phyloP scores from a whole-genome alignment of 2,888 invertebrate genomes.

The Macrosoma leucophasiata region DNA sequence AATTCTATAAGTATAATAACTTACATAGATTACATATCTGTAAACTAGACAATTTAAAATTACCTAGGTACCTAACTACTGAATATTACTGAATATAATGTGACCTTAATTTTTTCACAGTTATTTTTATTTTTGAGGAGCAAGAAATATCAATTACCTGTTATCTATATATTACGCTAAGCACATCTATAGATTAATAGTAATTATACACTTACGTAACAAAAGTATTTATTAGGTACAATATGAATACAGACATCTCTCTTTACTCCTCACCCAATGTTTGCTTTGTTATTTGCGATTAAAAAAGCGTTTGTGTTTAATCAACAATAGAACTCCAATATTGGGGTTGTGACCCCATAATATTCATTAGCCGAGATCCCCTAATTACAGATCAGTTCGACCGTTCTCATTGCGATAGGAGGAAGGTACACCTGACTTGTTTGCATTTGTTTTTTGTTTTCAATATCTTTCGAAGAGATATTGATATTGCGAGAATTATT shows the following conservation, averaged over 20 bases:
- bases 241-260: no score
- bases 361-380: slow-evolving; percentile 68
- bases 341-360: slow-evolving; percentile 62
- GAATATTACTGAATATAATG: no score
- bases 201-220: no score
- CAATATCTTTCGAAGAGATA: slow-evolving; percentile 49
- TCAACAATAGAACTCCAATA: slow-evolving; percentile 40
- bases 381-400: slow-evolving; percentile 60
- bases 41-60: no score
- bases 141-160: no score
- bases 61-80: no score
- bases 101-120: no score
- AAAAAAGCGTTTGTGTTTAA: slow-evolving; percentile 54
- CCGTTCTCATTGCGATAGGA: slow-evolving; percentile 49
- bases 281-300: slow-evolving; percentile 39
- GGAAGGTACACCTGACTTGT: slow-evolving; percentile 57
- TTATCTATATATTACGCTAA: no score
- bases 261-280: slow-evolving; percentile 25
- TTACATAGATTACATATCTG: slow-evolving; percentile 4
- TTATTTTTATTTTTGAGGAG: no score
- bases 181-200: no score
- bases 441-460: slow-evolving; percentile 48
- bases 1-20: slow-evolving; percentile 3
- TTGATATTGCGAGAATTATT: slow-evolving; percentile 54
- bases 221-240: no score